A percentile compares a stretch with the other conserved stretches of the same genome.
Evolutionary conservation across 2,113 vertebrate species (phyloP).

Genomic region (Todiramphus saurophagus): DNA sequence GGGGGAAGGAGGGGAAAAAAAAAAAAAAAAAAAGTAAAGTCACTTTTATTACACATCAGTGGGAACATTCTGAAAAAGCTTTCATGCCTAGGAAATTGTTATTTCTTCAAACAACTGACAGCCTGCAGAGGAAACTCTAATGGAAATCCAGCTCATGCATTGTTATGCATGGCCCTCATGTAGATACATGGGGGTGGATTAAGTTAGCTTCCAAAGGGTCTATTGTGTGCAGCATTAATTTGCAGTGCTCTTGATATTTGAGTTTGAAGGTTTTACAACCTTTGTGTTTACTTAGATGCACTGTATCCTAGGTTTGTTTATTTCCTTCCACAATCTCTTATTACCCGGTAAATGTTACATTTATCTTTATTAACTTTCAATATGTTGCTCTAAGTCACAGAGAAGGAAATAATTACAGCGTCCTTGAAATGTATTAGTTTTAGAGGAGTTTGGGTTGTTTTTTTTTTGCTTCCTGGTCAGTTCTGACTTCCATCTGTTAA

Average conservation of each 20-base stretch:
- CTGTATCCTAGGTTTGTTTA: conserved; percentile 86
- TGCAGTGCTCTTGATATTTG: conserved; percentile 85
- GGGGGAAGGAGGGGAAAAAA: background rate
- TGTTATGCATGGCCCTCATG: conserved; percentile 89
- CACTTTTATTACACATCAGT: conserved; percentile 85
- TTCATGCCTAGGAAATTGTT: conserved; percentile 95
- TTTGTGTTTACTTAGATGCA: conserved; percentile 90
- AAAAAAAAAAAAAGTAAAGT: conserved; percentile 77
- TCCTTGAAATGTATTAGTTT: conserved; percentile 42
- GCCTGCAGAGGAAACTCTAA: conserved; percentile 90
- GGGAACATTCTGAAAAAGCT: conserved; percentile 82
- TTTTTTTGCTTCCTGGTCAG: background rate
- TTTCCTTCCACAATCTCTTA: conserved; percentile 85
- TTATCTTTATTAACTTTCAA: conserved; percentile 78
- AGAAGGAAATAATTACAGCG: conserved; percentile 63
- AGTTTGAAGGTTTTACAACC: conserved; percentile 91
- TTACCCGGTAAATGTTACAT: conserved; percentile 75
- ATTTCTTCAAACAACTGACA: conserved; percentile 93
- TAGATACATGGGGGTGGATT: conserved; percentile 94
- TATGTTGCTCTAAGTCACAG: conserved; percentile 55
- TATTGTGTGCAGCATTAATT: conserved; percentile 88
- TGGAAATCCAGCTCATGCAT: conserved; percentile 90
- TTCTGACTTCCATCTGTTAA: background rate
- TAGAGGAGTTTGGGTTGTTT: background rate
- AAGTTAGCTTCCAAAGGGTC: conserved; percentile 90